These are phyloP conservation scores for Heterodera schachtii DNA, from an alignment of 1,140 invertebrate species.

Conservation along the genomic window DNA sequence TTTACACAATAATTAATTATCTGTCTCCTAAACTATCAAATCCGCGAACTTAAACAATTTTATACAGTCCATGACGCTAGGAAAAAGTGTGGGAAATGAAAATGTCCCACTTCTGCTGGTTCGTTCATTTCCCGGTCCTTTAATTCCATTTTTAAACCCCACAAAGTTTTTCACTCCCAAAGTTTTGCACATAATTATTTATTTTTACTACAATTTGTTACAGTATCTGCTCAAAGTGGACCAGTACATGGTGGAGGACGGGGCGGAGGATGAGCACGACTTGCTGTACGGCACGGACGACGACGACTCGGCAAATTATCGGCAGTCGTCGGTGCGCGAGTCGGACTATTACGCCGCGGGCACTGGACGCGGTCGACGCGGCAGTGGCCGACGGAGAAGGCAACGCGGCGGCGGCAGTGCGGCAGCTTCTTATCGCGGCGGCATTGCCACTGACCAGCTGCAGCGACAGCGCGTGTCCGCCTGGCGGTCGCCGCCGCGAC, in stretches of 20 bases:
- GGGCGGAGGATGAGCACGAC: neutral
- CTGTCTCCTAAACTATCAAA: too few species aligned
- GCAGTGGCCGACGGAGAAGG: neutral
- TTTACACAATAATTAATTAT: too few species aligned
- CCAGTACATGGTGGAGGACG: conserved; percentile 44
- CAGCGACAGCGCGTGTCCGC: neutral
- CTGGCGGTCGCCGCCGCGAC: conserved; percentile 5
- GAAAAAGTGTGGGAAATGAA: too few species aligned
- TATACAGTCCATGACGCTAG: too few species aligned
- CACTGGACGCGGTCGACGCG: conserved; percentile 17
- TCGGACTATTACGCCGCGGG: neutral
- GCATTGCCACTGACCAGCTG: too few species aligned
- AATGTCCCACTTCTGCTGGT: too few species aligned
- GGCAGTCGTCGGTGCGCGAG: conserved; percentile 12
- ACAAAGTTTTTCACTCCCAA: too few species aligned
- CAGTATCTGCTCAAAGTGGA: conserved; percentile 47
- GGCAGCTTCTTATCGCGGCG: neutral
- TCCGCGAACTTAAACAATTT: too few species aligned
- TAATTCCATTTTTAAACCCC: too few species aligned
- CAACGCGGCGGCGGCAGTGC: conserved; percentile 2
- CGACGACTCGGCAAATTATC: conserved; percentile 36
- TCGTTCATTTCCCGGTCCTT: too few species aligned
- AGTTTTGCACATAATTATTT: neutral
- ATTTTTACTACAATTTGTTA: neutral
- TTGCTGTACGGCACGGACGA: conserved; percentile 14